Base-by-base conservation (phyloP, 2,797 vertebrate species). In the Pipistrellus pipistrellus region DNA sequence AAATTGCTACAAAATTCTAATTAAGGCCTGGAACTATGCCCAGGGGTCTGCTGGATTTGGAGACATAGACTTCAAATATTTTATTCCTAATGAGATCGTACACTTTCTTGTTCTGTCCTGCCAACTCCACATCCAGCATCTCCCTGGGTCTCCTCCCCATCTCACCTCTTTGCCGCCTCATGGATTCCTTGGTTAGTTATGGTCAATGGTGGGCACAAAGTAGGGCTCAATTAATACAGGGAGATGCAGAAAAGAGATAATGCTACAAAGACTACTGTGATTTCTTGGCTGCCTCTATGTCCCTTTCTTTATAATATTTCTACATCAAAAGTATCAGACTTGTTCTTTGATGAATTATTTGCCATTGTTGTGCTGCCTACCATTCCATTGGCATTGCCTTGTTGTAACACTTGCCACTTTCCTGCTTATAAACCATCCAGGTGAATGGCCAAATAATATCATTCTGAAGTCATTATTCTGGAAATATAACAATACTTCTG, bases 401-500 rank as follows among this genome's bases (percentile, higher is more conserved):
- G 10, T 25, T 4, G 1, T 14, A 25, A 32, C 0, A 6, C 14
- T 85, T 69, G 73, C 72, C 46, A 27, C 4, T 30, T 2, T 14
- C 27, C 46, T 53, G 57, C 8, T 64, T 13, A 57, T 23, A 80
- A 87, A 32, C 3, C 3, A 10, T 62, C 38, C 44, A 83, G 21
- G 30, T 72, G 46, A 55, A 0, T 25, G 66, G 21, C 11, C 69
- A 89, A 69, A 92, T 77, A 64, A 94, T 95, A 62, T 51, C 23
- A 32, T 69, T 88, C 25, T 59, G 82, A 91, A 23, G 51, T 85
- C 13, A 17, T 80, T 78, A 59, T 88, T 83, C 13, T 59, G 41
- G 46, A 92, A 95, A 90, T 87, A 91, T 87, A 91, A 53, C 41
- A 85, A 46, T 62, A 62, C 59, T 62, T 62, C 59, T 62, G 59